These are phyloP conservation scores for Amaurobius ferox DNA, from an alignment of 2,888 invertebrate genomes.

Conservation along the genomic window DNA sequence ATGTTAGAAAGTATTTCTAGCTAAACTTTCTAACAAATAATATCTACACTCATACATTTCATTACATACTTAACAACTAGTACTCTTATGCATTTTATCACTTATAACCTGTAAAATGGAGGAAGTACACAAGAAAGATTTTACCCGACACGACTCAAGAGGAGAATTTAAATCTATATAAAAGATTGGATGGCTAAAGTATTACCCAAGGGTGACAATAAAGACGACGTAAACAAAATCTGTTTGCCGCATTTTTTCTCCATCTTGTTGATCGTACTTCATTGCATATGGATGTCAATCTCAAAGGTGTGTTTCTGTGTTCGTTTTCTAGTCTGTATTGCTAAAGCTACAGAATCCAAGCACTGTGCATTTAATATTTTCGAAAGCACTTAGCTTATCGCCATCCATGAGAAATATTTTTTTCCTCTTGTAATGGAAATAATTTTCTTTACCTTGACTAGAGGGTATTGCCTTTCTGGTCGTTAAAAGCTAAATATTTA, in stretches of 20 bases:
- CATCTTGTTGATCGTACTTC: constrained; percentile 5
- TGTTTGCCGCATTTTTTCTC: constrained; percentile 14
- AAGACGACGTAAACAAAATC: constrained; percentile 61
- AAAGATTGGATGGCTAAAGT: constrained; percentile 61
- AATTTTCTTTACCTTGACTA: neutral
- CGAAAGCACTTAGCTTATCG: neutral
- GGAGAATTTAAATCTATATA: neutral
- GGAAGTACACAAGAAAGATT: constrained; percentile 2
- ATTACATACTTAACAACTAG: too few species aligned
- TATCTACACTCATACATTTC: too few species aligned
- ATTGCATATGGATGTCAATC: constrained; percentile 6
- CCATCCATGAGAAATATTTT: neutral
- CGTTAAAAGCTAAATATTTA: neutral
- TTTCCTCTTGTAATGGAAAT: neutral
- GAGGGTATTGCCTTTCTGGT: neutral
- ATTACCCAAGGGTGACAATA: constrained; percentile 64
- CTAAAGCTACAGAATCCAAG: neutral
- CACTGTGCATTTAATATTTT: constrained; percentile 6
- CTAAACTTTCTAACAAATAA: too few species aligned
- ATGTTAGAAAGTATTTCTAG: too few species aligned
- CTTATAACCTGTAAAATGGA: neutral
- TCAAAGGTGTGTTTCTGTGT: neutral
- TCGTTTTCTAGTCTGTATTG: neutral
- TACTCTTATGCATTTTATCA: neutral
- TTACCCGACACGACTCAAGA: neutral